Base-by-base conservation (phyloP, 2,797 vertebrate genomes). In the Gastrophryne carolinensis region DNA sequence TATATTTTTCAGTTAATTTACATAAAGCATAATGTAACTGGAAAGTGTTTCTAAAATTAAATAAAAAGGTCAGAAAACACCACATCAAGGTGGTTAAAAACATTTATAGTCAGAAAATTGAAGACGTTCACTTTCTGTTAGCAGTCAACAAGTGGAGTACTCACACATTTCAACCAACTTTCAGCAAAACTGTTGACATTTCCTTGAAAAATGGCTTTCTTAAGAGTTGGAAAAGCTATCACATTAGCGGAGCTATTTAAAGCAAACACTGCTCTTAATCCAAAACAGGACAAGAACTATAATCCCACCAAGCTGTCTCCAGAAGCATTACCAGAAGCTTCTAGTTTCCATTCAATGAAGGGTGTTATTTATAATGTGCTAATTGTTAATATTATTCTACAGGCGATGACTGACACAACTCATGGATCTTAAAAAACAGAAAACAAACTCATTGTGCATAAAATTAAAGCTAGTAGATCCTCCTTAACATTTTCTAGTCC, bases 191-290 rank as follows among this genome's bases (percentile, higher is more conserved):
- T 68, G 64, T 68, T 75, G 73, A 75, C 64, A 75, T 67, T 75
- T 75, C 64, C 64, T 75, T 75, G 56, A 75, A 75, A 75, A n/a
- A 68, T 47, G 27, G 37, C 73, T 75, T 75, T 75, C 64, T 58
- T 66, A 67, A 49, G 66, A 61, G 44, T 52, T 75, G 72, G 63
- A 67, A 73, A 75, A 75, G 72, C 72, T 32, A 67, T 50, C 26
- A 57, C 63, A 75, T 75, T 75, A 75, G 44, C 44, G 44, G 63
- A 54, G 63, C 63, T 67, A 75, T 75, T 67, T 67, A 67, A 75
- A 66, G 41, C 62, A 68, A 68, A 75, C 64, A 68, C 56, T 13
- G 64, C 56, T 30, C 57, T 61, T 75, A 68, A 61, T 24, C 54
- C 54, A 68, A 67, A 68, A 68, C 54, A 61, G 73, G 53, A 69